These are phyloP conservation scores for Austrolebias charrua DNA, from an alignment of 2,797 vertebrate genomes.

Conservation along the genomic window DNA sequence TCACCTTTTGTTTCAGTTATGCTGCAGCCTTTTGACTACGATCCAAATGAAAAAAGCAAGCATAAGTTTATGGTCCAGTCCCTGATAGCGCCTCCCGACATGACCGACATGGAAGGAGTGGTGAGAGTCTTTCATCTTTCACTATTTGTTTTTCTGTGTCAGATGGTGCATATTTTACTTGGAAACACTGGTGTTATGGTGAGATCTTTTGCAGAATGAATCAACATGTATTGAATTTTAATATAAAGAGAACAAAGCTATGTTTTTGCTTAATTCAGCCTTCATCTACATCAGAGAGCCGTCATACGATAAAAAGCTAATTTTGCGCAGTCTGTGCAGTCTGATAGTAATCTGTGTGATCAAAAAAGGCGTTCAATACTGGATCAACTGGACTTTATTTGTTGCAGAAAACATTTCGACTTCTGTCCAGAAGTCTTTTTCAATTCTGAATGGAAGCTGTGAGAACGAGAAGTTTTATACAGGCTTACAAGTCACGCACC, in stretches of 20 bases:
- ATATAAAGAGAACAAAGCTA: not conserved
- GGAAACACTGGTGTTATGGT: not conserved
- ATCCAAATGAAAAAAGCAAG: constrained; percentile 99
- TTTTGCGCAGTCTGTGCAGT: constrained; percentile 34
- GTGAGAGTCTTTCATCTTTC: constrained; percentile 80
- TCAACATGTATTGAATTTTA: not conserved
- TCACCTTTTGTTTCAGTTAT: constrained; percentile 86
- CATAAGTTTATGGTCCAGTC: constrained; percentile 99
- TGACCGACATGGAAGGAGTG: constrained; percentile 98
- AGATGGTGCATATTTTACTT: not conserved
- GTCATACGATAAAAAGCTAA: constrained; percentile 24
- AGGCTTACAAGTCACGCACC: too few relatives aligned
- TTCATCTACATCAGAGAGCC: constrained; percentile 9
- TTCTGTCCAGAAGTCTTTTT: too few relatives aligned
- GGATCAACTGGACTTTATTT: too few relatives aligned
- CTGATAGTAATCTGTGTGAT: constrained; percentile 11
- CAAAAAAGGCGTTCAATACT: too few relatives aligned
- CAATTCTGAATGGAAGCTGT: too few relatives aligned
- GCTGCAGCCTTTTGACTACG: constrained; percentile 99
- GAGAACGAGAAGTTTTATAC: too few relatives aligned
- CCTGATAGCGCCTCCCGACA: constrained; percentile 92
- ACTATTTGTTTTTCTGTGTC: not conserved
- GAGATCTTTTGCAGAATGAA: not conserved
- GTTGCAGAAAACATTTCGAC: too few relatives aligned
- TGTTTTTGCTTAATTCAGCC: not conserved